Base-by-base conservation (phyloP, 2,888 invertebrate species). In the Hermodice carunculata region DNA sequence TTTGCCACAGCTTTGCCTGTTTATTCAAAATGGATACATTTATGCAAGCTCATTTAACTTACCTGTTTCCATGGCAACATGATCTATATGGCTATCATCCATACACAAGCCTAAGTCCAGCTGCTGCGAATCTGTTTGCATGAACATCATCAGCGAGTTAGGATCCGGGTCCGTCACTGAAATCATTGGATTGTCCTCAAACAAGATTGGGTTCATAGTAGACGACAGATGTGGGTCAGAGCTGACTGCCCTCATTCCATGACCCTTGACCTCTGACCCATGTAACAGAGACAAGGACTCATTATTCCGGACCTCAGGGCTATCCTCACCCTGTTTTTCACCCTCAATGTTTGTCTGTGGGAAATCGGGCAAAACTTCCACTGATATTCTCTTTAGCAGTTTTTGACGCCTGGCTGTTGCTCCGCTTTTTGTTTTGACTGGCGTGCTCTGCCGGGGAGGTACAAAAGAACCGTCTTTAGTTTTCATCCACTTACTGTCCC, bases 151-250 rank as follows among this genome's bases (percentile, higher is more conserved):
- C 34, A 81, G 79, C 11, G 80, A 79, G 53, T 71, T 67, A n/a
- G n/a, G 53, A 43, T 69, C 69, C 3, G 64, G 65, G 49, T 61
- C 62, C 28, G 29, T 49, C 51, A 62, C 46, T 0, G 66, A 68
- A 32, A 70, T 64, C 78, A 79, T 77, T 11, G 78, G 78, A 49
- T 78, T 76, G 17, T 70, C 66, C 48, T 70, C 67, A 56, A 74
- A 73, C 34, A 76, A 64, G 19, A 75, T 34, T 40, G 72, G 69
- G n/a, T 71, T 70, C 59, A 74, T 65, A 32, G 71, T 69, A 42
- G 63, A 67, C 5, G 75, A 61, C 59, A 81, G 69, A 29, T 78
- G 78, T 0, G 83, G 82, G 67, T 82, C 82, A 31, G 83, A 83
- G 64, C 75, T 79, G 17, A 80, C 58, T 3, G 65, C 28, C 19